Conservation (phyloP, 2,888 invertebrate genomes). For the Leuctra nigra region DNA sequence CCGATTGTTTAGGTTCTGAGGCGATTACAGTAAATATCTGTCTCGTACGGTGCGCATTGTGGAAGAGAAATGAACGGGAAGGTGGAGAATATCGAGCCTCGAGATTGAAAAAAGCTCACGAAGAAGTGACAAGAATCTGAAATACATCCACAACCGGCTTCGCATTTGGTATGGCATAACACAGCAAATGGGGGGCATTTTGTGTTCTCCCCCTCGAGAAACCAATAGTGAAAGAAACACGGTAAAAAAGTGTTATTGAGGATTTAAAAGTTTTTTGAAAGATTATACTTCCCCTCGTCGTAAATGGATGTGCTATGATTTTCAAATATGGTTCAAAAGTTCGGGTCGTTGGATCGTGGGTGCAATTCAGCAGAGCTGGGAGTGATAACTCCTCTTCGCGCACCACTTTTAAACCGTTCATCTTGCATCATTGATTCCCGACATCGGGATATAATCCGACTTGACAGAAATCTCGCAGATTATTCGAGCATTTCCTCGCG, state of each 20-base stretch:
- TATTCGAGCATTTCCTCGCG: background rate
- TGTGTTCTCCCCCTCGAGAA: background rate
- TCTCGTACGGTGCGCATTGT: background rate
- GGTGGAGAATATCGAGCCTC: background rate
- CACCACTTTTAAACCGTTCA: too few relatives aligned
- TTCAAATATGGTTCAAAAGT: background rate
- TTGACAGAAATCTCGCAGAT: background rate
- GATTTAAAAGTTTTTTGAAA: background rate
- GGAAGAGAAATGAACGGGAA: background rate
- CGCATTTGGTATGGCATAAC: background rate
- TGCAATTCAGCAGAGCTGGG: too few relatives aligned
- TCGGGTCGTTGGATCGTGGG: too few relatives aligned
- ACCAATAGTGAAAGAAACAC: constrained; percentile 1
- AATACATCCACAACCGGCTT: background rate
- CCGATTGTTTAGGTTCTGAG: background rate
- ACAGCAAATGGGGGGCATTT: background rate
- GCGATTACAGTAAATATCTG: too few relatives aligned
- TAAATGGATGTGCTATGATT: constrained; percentile 4
- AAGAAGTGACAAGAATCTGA: background rate
- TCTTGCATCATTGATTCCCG: background rate
- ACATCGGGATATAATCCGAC: background rate
- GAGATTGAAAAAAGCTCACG: background rate
- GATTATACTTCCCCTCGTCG: background rate
- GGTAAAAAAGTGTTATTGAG: background rate
- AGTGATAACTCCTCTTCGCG: too few relatives aligned